A percentile compares a stretch with the other conserved stretches of the same genome.
Conservation (phyloP, 2,888 invertebrate species). For the Diachrysia chrysitis region DNA sequence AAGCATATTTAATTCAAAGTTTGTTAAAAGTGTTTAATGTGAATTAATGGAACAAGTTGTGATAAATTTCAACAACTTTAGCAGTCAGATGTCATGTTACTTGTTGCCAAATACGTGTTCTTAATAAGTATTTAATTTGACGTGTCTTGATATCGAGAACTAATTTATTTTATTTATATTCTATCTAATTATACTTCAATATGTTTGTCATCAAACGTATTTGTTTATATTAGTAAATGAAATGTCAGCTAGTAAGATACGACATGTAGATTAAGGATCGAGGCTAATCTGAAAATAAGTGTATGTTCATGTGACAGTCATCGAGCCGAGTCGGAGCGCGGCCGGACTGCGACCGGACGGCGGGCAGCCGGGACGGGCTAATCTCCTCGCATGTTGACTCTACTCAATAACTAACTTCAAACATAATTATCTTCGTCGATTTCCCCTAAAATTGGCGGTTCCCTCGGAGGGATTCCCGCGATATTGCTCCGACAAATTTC, state of each 20-base stretch:
- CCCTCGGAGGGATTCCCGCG: constrained; percentile 80
- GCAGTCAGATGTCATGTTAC: not conserved
- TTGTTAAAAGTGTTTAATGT: constrained; percentile 17
- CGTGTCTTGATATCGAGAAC: not conserved
- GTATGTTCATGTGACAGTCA: constrained; percentile 29
- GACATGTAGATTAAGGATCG: constrained; percentile 47
- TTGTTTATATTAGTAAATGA: not conserved
- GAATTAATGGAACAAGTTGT: not conserved
- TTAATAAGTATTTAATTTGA: constrained; percentile 1
- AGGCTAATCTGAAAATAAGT: constrained; percentile 36
- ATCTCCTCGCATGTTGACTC: constrained; percentile 84
- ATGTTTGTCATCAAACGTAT: not conserved
- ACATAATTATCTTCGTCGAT: constrained; percentile 88
- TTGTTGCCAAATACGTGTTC: not conserved
- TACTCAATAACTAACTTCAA: constrained; percentile 88
- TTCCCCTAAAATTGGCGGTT: constrained; percentile 86
- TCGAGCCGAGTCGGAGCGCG: constrained; percentile 14
- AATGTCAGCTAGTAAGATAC: constrained; percentile 36
- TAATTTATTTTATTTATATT: not conserved
- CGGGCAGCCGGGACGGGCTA: constrained; percentile 62
- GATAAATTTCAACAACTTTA: not conserved
- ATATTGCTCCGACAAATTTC: constrained; percentile 86
- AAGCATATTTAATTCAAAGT: not conserved
- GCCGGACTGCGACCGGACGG: constrained; percentile 17
- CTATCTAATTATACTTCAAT: not conserved